Conservation (phyloP, 2,888 invertebrate genomes). For the Pyralis farinalis region DNA sequence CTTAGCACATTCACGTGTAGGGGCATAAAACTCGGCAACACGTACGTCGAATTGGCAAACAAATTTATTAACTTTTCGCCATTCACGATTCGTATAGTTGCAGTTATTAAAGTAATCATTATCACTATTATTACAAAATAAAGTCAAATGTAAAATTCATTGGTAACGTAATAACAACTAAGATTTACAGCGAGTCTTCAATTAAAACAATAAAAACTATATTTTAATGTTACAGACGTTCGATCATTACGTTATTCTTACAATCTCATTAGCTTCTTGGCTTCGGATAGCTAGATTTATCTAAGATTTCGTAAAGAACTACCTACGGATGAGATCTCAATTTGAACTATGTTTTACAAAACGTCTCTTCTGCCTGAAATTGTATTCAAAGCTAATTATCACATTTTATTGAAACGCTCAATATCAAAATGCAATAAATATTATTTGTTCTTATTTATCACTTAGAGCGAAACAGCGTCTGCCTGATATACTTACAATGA, state of each 20-base stretch:
- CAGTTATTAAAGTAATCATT: no score
- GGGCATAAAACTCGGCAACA: slow-evolving; percentile 21
- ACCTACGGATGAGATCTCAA: slow-evolving; percentile 77
- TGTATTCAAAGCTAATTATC: slow-evolving; percentile 65
- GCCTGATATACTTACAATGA: slow-evolving; percentile 36
- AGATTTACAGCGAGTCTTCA: slow-evolving; percentile 58
- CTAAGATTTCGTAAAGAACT: slow-evolving; percentile 70
- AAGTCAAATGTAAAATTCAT: slow-evolving; percentile 68
- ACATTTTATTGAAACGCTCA: slow-evolving; percentile 61
- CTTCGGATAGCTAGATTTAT: slow-evolving; percentile 70
- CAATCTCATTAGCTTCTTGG: slow-evolving; percentile 71
- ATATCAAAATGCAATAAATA: slow-evolving; percentile 43
- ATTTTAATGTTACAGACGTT: slow-evolving; percentile 14
- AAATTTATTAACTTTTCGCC: no score
- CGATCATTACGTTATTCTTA: slow-evolving; percentile 27
- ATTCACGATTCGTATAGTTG: no score
- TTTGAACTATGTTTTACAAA: slow-evolving; percentile 74
- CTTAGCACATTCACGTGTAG: slow-evolving; percentile 24
- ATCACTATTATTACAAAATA: slow-evolving; percentile 27
- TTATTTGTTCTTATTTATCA: slow-evolving; percentile 29
- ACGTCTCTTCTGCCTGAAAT: slow-evolving; percentile 54
- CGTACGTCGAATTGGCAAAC: slow-evolving; percentile 13
- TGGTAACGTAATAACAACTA: slow-evolving; percentile 75
- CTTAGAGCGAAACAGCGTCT: slow-evolving; percentile 31
- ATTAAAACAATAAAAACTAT: slow-evolving; percentile 31